Percentiles rank a stretch among this genome's conserved stretches.
Evolutionary conservation across 2,797 vertebrate genomes (phyloP).

Genomic region (Phylloscopus collybita): DNA sequence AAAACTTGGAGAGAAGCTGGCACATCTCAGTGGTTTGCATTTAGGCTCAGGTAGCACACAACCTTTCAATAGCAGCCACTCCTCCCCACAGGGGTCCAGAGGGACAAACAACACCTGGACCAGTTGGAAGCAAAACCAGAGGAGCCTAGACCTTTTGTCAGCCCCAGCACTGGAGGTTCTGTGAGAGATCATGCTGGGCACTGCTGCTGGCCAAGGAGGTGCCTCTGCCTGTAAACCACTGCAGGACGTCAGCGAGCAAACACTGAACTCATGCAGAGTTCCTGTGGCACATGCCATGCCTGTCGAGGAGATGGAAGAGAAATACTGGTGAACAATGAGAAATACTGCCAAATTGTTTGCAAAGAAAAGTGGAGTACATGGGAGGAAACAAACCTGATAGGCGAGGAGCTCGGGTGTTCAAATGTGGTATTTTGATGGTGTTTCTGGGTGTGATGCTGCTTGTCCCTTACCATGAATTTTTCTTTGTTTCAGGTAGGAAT

Average conservation of each 20-base stretch:
- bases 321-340: background rate
- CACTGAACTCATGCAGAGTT: fast-evolving
- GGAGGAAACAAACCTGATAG: background rate
- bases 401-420: background rate
- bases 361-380: background rate
- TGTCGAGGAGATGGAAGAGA: background rate
- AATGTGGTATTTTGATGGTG: background rate
- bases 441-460: background rate
- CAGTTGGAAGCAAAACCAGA: background rate
- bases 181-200: background rate
- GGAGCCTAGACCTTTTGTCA: background rate
- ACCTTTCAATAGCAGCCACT: background rate
- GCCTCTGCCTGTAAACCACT: background rate
- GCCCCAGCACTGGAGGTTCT: background rate
- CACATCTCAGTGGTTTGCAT: background rate
- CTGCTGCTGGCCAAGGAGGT: background rate
- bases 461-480: constrained; percentile 64
- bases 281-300: background rate
- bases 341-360: background rate
- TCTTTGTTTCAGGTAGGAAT: constrained; percentile 91
- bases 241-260: background rate
- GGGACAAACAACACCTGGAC: fast-evolving
- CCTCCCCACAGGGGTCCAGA: background rate
- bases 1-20: background rate
- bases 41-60: fast-evolving